Percentiles rank a stretch among this genome's conserved stretches.
Evolutionary conservation across 1,140 invertebrate genomes (phyloP).

Genomic region (Aplysia californica): DNA sequence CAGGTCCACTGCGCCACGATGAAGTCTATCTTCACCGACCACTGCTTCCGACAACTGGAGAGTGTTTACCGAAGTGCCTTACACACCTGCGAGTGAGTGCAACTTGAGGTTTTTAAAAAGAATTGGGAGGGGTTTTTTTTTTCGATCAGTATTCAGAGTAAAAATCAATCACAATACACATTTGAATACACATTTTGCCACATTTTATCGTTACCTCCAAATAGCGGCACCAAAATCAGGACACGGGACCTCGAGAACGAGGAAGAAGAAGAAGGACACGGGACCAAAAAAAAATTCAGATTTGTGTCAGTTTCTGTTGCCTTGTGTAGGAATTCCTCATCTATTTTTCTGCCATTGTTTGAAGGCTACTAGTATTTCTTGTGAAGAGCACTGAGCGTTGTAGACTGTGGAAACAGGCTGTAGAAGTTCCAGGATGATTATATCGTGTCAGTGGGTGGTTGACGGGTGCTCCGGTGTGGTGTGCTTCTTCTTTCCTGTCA

Average conservation of each 20-base stretch:
- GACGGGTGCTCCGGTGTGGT: too few relatives aligned
- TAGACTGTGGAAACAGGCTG: too few relatives aligned
- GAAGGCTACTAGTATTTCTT: too few relatives aligned
- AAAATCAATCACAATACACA: background rate
- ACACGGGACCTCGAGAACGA: background rate
- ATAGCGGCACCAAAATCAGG: background rate
- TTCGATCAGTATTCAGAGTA: background rate
- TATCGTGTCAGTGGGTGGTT: too few relatives aligned
- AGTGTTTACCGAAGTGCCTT: constrained; percentile 14
- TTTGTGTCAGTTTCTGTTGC: background rate
- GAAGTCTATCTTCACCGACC: constrained; percentile 25
- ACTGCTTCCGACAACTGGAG: constrained; percentile 22
- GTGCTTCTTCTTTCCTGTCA: too few relatives aligned
- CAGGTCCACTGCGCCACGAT: constrained; percentile 20
- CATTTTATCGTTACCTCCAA: too few relatives aligned
- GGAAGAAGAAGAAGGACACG: background rate
- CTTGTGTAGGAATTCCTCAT: too few relatives aligned
- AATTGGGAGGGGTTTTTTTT: background rate
- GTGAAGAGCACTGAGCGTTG: too few relatives aligned
- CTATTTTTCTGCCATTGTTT: too few relatives aligned
- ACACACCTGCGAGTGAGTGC: constrained; percentile 26
- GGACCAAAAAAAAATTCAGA: background rate
- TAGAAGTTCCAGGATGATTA: too few relatives aligned
- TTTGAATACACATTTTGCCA: too few relatives aligned
- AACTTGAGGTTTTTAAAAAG: background rate